Evolutionary conservation across 2,888 invertebrate genomes (phyloP), one percentile per base, ranked within the genome.

Genomic region (Adela reaumurella): DNA sequence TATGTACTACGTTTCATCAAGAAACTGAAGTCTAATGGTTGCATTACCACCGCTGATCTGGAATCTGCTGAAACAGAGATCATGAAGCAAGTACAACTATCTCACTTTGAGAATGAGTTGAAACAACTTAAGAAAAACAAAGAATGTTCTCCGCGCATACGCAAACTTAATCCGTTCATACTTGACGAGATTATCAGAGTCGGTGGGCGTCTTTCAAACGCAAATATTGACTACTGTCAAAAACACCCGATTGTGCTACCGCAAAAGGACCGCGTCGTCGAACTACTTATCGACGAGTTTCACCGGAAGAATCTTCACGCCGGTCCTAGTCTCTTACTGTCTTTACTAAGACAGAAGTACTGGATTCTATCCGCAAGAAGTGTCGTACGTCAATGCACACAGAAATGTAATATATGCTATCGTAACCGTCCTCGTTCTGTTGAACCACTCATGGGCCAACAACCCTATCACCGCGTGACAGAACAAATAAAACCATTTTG

Each of bases 401-500:
- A 24, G 17, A 44, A 16, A 10, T 53, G 50, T 48, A 42, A 47
- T 17, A 17, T 29, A 2, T 49, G 52, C 29, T 47, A 46, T 43
- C 44, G 19, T n/a, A 14, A 29, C 8, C 47, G 49, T 2, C 49
- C 48, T 2, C 19, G 14, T 11, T 10, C 18, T 6, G 24, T 20
- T 2, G 18, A n/a, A 14, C 50, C 49, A 2, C 16, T 41, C 6
- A 49, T 50, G 52, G 49, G 45, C 5, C 41, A 45, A 17, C 20
- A 49, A 1, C 52, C 50, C 2, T 6, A 28, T 3, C 17, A n/a
- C 11, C 41, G 50, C 11, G 50, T 52, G 2, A 16, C 14, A 11
- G n/a, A n/a, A n/a, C n/a, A 50, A 50, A 45, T 17, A 2, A 52
- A 49, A 35, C 16, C 35, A 11, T 52, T 52, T 41, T 19, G 6